Percentiles rank a stretch among this genome's conserved stretches.
These are phyloP conservation scores for Pitta sordida DNA, from an alignment of 2,113 vertebrate genomes.

Conservation along the genomic window DNA sequence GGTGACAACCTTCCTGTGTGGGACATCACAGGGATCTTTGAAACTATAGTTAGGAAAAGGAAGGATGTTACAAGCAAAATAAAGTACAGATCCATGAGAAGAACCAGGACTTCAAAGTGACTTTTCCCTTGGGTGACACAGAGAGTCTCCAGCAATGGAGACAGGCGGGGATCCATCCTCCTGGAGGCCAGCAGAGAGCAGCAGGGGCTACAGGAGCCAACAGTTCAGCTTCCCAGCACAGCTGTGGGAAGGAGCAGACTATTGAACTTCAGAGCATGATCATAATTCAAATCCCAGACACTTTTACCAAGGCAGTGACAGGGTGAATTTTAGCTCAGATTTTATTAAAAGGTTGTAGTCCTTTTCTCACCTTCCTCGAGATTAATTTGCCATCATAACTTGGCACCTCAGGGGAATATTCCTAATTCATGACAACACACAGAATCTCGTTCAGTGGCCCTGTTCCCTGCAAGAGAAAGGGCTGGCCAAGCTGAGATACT, in stretches of 20 bases:
- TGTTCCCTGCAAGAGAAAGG: not conserved
- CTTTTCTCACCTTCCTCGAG: not conserved
- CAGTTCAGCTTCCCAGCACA: not conserved
- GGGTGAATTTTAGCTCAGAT: not conserved
- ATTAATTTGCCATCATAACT: not conserved
- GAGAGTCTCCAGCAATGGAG: not conserved
- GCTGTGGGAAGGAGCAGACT: not conserved
- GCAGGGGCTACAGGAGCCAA: not conserved
- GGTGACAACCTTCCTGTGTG: not conserved
- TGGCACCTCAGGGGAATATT: not conserved
- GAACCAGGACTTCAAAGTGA: not conserved
- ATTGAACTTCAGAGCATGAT: fast-evolving
- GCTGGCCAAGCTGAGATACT: conserved; percentile 41
- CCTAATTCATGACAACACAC: not conserved
- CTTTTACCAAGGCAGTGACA: not conserved
- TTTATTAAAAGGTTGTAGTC: not conserved
- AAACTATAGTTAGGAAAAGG: not conserved
- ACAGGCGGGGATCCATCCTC: not conserved
- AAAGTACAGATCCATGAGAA: not conserved
- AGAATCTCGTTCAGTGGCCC: not conserved
- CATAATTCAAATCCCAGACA: not conserved
- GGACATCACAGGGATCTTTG: not conserved
- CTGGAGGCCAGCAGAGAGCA: conserved; percentile 48
- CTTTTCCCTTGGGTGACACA: not conserved
- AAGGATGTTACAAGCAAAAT: not conserved